Evolutionary conservation across 2,113 vertebrate genomes (phyloP).

Genomic region (Erythrocebus patas): DNA sequence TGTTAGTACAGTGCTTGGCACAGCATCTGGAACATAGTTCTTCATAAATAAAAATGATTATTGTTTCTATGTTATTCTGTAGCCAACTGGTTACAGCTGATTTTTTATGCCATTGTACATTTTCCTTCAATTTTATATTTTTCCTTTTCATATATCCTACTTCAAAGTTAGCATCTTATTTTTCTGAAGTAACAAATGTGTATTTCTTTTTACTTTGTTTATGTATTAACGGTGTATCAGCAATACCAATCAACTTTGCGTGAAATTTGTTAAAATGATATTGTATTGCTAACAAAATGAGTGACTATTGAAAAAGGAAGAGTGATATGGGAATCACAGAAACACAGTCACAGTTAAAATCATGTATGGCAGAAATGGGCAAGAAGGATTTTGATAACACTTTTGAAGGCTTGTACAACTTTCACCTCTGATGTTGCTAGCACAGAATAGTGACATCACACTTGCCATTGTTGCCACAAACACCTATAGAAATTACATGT

Average conservation of each 20-base stretch:
- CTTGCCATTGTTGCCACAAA: background rate
- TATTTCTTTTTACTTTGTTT: background rate
- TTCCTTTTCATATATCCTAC: background rate
- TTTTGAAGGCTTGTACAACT: background rate
- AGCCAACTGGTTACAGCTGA: background rate
- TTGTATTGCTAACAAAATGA: background rate
- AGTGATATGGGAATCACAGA: background rate
- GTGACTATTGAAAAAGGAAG: background rate
- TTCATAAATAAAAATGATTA: background rate
- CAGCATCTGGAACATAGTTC: background rate
- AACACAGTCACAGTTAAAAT: background rate
- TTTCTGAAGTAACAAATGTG: background rate
- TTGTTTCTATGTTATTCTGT: background rate
- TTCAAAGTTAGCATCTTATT: background rate
- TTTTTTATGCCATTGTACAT: background rate
- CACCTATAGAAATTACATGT: background rate
- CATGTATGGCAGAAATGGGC: background rate
- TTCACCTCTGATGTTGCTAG: background rate
- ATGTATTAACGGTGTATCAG: background rate
- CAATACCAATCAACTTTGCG: background rate
- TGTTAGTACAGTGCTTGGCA: background rate
- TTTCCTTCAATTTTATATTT: background rate
- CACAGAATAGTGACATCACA: background rate
- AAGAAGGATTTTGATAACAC: background rate
- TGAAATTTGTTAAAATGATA: background rate